A percentile compares a stretch with the other conserved stretches of the same genome.
Evolutionary conservation across 2,888 invertebrate genomes (phyloP).

Genomic region (Tipula confusa): DNA sequence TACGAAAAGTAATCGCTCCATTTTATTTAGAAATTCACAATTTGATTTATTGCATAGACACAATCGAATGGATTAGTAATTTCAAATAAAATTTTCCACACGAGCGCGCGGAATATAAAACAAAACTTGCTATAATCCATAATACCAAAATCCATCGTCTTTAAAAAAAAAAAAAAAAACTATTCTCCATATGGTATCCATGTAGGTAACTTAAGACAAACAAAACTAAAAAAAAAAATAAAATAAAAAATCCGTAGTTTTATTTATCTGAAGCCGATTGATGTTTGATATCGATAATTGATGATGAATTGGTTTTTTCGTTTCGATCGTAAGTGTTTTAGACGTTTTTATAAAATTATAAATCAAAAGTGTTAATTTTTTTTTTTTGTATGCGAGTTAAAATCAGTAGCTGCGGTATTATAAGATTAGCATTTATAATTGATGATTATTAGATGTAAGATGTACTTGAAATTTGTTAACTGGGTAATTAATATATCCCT

Average conservation of each 20-base stretch:
- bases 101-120: background rate
- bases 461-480: background rate
- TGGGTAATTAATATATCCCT: background rate
- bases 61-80: background rate
- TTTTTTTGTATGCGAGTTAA: background rate
- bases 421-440: constrained; percentile 16
- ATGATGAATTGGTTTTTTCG: constrained; percentile 9
- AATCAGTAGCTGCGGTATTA: background rate
- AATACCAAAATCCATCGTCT: background rate
- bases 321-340: background rate
- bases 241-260: too few relatives aligned
- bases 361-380: constrained; percentile 12
- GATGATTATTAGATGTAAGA: background rate
- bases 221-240: background rate
- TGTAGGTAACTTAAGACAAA: constrained; percentile 12
- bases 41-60: background rate
- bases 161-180: background rate
- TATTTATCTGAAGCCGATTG: constrained; percentile 20
- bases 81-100: background rate
- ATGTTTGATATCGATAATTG: constrained; percentile 20
- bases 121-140: background rate
- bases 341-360: constrained; percentile 17
- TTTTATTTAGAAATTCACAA: background rate
- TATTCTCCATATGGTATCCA: background rate
- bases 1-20: background rate